Conservation (phyloP, 2,113 vertebrate genomes). For the Thomomys bottae region DNA sequence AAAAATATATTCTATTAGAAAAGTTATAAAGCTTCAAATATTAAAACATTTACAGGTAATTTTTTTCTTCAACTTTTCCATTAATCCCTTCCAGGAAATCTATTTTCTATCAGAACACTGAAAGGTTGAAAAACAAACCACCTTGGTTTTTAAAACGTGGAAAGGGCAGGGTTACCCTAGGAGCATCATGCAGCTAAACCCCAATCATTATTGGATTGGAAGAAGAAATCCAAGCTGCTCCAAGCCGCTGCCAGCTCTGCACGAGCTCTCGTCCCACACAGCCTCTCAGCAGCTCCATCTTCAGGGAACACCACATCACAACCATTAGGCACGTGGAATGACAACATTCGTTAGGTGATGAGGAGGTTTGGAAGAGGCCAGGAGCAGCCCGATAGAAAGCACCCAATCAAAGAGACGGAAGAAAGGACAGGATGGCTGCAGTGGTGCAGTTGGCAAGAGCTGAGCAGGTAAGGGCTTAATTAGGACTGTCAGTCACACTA, state of each 20-base stretch:
- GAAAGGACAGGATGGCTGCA: neutral
- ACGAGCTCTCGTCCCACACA: rapidly evolving
- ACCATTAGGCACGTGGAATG: neutral
- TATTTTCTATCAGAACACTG: neutral
- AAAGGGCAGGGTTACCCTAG: neutral
- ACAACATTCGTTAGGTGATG: neutral
- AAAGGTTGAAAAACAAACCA: neutral
- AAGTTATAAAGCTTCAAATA: neutral
- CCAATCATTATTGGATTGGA: too few species aligned
- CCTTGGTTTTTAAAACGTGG: neutral
- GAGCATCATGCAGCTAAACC: neutral
- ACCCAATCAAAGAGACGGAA: neutral
- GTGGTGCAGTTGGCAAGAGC: neutral
- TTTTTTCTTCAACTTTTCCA: neutral
- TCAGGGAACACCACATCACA: neutral
- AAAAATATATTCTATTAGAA: neutral
- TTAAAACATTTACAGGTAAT: neutral
- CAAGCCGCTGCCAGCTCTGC: neutral
- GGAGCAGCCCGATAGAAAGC: neutral
- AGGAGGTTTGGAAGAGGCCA: neutral
- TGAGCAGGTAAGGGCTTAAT: constrained; percentile 51
- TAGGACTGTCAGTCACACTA: constrained; percentile 63
- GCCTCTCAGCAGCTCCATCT: too few species aligned
- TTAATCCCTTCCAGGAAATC: neutral
- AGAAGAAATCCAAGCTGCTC: neutral